Percentiles rank a stretch among this genome's conserved stretches.
Conservation (phyloP, 1,140 invertebrate genomes). For the Trypoxylus dichotomus region DNA sequence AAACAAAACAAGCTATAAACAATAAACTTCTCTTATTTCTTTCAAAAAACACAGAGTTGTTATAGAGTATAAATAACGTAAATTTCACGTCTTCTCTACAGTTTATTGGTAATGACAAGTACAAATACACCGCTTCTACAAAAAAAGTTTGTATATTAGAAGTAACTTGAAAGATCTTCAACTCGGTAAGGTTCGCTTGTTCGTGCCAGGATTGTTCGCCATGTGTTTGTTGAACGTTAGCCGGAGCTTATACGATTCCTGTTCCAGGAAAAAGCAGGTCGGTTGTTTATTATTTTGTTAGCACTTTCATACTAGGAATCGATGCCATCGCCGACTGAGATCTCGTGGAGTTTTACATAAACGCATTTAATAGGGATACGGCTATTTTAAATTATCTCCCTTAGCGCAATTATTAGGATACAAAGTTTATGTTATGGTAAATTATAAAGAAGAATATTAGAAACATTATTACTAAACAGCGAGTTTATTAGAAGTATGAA, state of each 20-base stretch:
- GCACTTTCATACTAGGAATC: neutral
- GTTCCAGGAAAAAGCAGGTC: neutral
- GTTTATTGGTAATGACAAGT: neutral
- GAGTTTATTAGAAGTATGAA: neutral
- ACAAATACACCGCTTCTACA: neutral
- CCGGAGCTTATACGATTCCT: neutral
- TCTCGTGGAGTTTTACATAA: neutral
- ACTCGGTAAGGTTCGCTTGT: neutral
- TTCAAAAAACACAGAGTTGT: no score
- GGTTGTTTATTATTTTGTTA: constrained; percentile 4
- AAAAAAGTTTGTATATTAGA: neutral
- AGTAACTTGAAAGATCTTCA: neutral
- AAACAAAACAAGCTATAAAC: no score
- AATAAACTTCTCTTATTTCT: no score
- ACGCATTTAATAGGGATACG: neutral
- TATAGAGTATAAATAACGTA: neutral
- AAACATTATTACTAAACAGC: neutral
- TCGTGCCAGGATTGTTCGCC: neutral
- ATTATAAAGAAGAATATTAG: neutral
- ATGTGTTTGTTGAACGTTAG: neutral
- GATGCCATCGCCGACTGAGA: neutral
- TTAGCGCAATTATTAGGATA: neutral
- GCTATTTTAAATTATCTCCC: neutral
- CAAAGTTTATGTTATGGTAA: neutral
- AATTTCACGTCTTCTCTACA: neutral